Evolutionary conservation across 2,113 vertebrate species (phyloP).

Genomic region (Mesitornis unicolor): DNA sequence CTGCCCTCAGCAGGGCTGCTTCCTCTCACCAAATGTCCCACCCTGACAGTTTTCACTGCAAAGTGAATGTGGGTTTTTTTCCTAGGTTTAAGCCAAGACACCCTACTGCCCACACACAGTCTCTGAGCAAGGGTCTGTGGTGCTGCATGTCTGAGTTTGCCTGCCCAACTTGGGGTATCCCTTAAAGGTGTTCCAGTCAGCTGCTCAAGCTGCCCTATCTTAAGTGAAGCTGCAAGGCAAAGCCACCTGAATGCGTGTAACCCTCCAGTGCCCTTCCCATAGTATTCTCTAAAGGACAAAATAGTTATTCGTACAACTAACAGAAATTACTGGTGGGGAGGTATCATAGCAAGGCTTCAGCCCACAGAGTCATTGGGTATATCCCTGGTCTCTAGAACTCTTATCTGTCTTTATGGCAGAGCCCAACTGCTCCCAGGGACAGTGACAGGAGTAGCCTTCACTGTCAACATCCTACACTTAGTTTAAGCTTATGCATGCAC

Average conservation of each 20-base stretch:
- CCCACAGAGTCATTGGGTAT: neutral
- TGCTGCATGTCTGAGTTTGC: neutral
- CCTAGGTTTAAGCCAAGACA: neutral
- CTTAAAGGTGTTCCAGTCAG: neutral
- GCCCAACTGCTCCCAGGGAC: neutral
- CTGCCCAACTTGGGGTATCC: neutral
- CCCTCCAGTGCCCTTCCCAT: neutral
- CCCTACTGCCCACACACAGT: neutral
- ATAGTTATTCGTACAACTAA: neutral
- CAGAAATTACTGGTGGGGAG: neutral
- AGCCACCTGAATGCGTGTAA: neutral
- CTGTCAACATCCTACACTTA: neutral
- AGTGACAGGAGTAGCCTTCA: neutral
- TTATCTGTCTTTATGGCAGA: too few species aligned
- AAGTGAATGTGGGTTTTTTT: neutral
- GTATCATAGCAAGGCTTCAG: neutral
- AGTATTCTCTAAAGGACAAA: neutral
- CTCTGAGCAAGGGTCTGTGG: neutral
- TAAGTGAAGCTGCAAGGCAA: neutral
- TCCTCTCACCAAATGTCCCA: neutral
- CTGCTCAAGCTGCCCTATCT: neutral
- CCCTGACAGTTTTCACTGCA: neutral
- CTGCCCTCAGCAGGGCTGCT: neutral
- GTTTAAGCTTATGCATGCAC: neutral
- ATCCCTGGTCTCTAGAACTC: too few species aligned